Percentiles rank a stretch among this genome's conserved stretches.
These are phyloP conservation scores for Pedionomus torquatus DNA, from an alignment of 2,113 vertebrate species.

Conservation along the genomic window DNA sequence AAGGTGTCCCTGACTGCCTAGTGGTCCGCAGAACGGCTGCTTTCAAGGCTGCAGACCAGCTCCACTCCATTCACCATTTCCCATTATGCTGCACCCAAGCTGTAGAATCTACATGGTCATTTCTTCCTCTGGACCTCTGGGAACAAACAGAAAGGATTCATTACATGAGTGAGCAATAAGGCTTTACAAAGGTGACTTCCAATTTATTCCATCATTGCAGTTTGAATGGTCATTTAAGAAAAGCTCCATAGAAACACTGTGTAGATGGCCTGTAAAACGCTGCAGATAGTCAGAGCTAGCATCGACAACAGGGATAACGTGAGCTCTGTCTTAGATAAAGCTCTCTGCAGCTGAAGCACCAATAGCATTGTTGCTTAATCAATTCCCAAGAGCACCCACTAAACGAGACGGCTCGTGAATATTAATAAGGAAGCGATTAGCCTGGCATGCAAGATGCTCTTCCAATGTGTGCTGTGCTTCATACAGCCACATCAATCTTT, in stretches of 20 bases:
- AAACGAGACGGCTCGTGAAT: conserved; percentile 75
- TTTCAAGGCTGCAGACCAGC: conserved; percentile 92
- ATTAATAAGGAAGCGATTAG: conserved; percentile 67
- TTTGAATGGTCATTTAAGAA: neutral
- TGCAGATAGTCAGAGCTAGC: neutral
- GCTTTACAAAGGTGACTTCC: neutral
- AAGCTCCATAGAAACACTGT: neutral
- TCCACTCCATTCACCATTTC: conserved; percentile 88
- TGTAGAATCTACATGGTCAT: conserved; percentile 92
- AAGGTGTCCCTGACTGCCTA: conserved; percentile 59
- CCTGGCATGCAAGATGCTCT: conserved; percentile 18
- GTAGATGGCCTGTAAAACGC: neutral
- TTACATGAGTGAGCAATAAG: neutral
- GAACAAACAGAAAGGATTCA: conserved; percentile 40
- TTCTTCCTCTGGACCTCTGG: conserved; percentile 84
- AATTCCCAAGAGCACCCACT: conserved; percentile 45
- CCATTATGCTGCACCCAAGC: conserved; percentile 85
- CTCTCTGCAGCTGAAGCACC: conserved; percentile 16
- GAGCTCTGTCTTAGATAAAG: conserved; percentile 6
- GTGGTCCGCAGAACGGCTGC: conserved; percentile 69
- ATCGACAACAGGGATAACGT: neutral
- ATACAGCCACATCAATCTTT: conserved; percentile 21
- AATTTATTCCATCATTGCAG: neutral
- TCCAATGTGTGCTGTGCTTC: neutral
- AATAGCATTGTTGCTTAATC: conserved; percentile 39